These are phyloP conservation scores for Chesias legatella DNA, from an alignment of 2,888 invertebrate genomes.

Conservation along the genomic window DNA sequence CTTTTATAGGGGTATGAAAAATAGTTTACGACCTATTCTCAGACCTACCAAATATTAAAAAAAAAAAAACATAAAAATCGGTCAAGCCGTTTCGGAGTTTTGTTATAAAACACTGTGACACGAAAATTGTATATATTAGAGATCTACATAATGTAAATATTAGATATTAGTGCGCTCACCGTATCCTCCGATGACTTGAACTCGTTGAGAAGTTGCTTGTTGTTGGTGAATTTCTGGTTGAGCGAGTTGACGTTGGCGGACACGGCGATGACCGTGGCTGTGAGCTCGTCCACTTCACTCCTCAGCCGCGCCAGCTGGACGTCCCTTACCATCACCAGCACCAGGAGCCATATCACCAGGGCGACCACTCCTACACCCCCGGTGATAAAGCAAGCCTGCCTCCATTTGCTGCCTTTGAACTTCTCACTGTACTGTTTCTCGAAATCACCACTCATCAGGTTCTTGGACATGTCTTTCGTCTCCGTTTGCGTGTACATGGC, in stretches of 20 bases:
- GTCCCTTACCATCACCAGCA: conserved; percentile 60
- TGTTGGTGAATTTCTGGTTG: conserved; percentile 58
- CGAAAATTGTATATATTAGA: no score
- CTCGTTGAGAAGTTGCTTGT: conserved; percentile 55
- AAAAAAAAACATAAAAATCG: no score
- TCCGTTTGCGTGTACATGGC: conserved; percentile 65
- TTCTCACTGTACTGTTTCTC: conserved; percentile 59
- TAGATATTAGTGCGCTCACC: conserved; percentile 45
- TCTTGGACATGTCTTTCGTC: conserved; percentile 66
- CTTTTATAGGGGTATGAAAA: no score
- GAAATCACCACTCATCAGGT: conserved; percentile 70
- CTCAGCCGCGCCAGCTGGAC: conserved; percentile 56
- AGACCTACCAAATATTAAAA: no score
- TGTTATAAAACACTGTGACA: no score
- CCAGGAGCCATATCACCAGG: conserved; percentile 54
- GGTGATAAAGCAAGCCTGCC: conserved; percentile 46
- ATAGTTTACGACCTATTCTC: no score
- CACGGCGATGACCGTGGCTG: conserved; percentile 60
- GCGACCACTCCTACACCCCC: conserved; percentile 29
- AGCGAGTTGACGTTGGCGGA: conserved; percentile 58
- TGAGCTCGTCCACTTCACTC: conserved; percentile 61
- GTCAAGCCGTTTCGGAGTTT: no score
- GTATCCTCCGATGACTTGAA: conserved; percentile 64
- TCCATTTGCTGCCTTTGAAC: conserved; percentile 43
- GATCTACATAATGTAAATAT: not conserved